Conservation (phyloP, 1,140 invertebrate genomes). For the Venturia canescens region DNA sequence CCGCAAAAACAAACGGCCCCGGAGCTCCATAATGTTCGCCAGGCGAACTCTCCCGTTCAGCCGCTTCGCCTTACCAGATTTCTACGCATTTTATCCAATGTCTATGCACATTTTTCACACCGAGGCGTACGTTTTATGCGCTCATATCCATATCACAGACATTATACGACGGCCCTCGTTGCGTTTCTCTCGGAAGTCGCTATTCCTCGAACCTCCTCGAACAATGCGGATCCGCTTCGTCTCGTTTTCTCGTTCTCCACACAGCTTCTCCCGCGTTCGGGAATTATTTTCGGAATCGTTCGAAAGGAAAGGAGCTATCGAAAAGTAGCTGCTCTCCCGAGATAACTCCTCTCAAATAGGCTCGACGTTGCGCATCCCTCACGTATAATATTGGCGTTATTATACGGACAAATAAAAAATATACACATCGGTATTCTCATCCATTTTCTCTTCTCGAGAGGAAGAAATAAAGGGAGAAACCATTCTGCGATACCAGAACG, state of each 20-base stretch:
- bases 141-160: no score
- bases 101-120: background rate
- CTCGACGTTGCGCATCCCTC: background rate
- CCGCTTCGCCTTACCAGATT: background rate
- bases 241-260: background rate
- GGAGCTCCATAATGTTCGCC: background rate
- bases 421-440: constrained; percentile 3
- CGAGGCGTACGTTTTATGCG: no score
- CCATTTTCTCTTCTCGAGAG: background rate
- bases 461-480: background rate
- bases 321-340: background rate
- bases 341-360: background rate
- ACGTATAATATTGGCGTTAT: constrained; percentile 31
- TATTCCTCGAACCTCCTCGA: constrained; percentile 15
- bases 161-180: background rate
- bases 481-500: constrained; percentile 5
- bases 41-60: no score
- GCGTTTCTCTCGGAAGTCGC: constrained; percentile 20
- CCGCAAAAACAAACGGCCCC: background rate
- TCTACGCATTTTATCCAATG: background rate
- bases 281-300: constrained; percentile 1
- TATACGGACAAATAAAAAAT: background rate
- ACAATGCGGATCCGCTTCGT: background rate
- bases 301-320: background rate
- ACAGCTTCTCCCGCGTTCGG: background rate